Conservation (phyloP, 2,888 invertebrate genomes). For the Drosophila infuscata region DNA sequence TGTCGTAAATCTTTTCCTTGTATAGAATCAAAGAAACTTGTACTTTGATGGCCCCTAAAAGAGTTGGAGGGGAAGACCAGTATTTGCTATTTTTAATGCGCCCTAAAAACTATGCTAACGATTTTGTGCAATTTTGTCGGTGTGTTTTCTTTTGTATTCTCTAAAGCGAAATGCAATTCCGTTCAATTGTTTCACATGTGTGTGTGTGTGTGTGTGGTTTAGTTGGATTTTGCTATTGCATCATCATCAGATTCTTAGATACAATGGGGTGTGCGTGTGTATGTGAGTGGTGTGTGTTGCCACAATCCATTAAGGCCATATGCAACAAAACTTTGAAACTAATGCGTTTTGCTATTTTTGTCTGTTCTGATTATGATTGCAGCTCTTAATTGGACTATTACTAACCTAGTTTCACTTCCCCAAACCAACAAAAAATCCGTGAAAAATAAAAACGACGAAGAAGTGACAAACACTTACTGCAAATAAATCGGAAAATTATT, state of each 20-base stretch:
- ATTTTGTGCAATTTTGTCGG: constrained; percentile 23
- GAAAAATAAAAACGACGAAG: constrained; percentile 31
- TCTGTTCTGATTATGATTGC: constrained; percentile 29
- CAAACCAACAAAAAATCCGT: constrained; percentile 33
- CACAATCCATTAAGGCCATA: constrained; percentile 45
- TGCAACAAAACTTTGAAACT: constrained; percentile 51
- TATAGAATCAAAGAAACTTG: constrained; percentile 10
- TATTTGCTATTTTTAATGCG: constrained; percentile 12
- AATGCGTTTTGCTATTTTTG: constrained; percentile 40
- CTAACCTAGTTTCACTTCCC: constrained; percentile 73
- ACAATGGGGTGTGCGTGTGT: constrained; percentile 23
- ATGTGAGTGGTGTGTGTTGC: constrained; percentile 26
- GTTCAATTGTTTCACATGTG: constrained; percentile 36
- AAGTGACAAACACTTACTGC: constrained; percentile 6
- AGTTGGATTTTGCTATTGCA: constrained; percentile 47
- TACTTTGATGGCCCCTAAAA: constrained; percentile 18
- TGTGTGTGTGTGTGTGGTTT: constrained; percentile 14
- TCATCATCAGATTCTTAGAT: constrained; percentile 53
- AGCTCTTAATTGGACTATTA: constrained; percentile 70
- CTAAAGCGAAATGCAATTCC: constrained; percentile 30
- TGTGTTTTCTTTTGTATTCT: constrained; percentile 11
- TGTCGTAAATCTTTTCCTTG: not conserved
- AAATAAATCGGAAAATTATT: constrained; percentile 10
- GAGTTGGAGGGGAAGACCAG: not conserved
- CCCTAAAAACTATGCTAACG: constrained; percentile 51